Base-by-base conservation (phyloP, 2,888 invertebrate species). In the Hedychridium roseum region DNA sequence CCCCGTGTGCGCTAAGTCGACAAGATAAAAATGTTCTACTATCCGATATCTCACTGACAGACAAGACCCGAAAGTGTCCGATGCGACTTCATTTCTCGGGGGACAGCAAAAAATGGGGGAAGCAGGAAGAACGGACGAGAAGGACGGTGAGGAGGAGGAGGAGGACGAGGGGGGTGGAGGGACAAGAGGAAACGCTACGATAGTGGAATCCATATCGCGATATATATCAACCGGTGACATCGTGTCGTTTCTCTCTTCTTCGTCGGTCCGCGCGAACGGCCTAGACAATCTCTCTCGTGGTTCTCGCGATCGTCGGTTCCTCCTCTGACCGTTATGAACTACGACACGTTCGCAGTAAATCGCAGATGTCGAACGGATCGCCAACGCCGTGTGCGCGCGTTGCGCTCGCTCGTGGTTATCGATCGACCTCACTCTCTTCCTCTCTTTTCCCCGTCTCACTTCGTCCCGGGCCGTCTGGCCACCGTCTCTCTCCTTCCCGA, bases 321-420 rank as follows among this genome's bases (percentile, higher is more conserved):
- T 51, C 50, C 51, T 53, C 52, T 43, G 46, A 58, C 55, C 59
- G 61, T 63, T 61, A 61, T 54, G 58, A 58, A 53, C 58, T 53
- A 51, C 53, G 62, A 62, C 56, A 62, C 48, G 60, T 52, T 42
- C 32, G 43, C 27, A 47, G 58, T 52, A 62, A 61, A 62, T 61
- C 41, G 50, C 37, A 26, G 30, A 43, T 46, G 50, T 55, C 58
- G 51, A 51, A 61, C 50, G 51, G 45, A 30, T 42, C 30, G 17
- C 37, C 41, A n/a, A n/a, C n/a, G n/a, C n/a, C n/a, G n/a, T n/a
- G n/a, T n/a, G n/a, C n/a, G n/a, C n/a, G n/a, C n/a, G n/a, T n/a
- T n/a, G n/a, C n/a, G n/a, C n/a, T n/a, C n/a, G n/a, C n/a, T n/a
- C 32, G 35, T 35, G 48, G 42, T 43, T 38, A 62, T 62, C 58